Conservation (phyloP, 1,140 invertebrate species). For the Magallana angulata region DNA sequence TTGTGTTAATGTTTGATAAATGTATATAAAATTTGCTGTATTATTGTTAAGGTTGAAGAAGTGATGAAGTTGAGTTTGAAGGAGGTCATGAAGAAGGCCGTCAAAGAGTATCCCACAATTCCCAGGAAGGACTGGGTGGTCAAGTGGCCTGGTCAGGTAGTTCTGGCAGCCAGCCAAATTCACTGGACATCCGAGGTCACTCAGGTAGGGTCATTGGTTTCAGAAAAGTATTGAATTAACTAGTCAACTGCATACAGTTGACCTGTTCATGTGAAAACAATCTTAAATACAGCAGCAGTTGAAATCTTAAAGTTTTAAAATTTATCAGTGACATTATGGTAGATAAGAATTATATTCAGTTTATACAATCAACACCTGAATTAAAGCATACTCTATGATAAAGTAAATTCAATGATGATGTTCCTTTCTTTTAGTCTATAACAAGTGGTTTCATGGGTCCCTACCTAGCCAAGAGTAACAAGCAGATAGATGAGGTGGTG, state of each 20-base stretch:
- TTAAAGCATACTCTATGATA: no score
- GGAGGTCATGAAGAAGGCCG: conserved; percentile 75
- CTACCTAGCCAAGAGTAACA: conserved; percentile 76
- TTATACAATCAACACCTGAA: no score
- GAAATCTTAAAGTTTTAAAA: no score
- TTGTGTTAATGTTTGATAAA: no score
- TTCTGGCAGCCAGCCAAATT: conserved; percentile 78
- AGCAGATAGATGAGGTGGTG: conserved; percentile 79
- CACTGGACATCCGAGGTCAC: conserved; percentile 80
- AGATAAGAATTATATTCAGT: no score
- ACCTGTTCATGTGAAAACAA: no score
- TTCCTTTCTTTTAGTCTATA: conserved; percentile 69
- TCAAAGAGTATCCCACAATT: conserved; percentile 70
- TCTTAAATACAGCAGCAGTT: no score
- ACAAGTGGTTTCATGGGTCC: conserved; percentile 68
- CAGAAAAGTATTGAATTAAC: no score
- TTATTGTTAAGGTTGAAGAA: conserved; percentile 75
- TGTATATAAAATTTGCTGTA: no score
- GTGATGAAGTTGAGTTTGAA: conserved; percentile 79
- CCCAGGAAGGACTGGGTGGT: conserved; percentile 78
- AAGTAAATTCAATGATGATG: no score
- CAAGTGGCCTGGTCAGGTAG: conserved; percentile 79
- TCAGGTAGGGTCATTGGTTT: conserved; percentile 60
- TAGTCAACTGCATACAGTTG: no score
- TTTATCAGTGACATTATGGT: no score